Evolutionary conservation across 2,888 invertebrate genomes (phyloP).

Genomic region (Lagria hirta): DNA sequence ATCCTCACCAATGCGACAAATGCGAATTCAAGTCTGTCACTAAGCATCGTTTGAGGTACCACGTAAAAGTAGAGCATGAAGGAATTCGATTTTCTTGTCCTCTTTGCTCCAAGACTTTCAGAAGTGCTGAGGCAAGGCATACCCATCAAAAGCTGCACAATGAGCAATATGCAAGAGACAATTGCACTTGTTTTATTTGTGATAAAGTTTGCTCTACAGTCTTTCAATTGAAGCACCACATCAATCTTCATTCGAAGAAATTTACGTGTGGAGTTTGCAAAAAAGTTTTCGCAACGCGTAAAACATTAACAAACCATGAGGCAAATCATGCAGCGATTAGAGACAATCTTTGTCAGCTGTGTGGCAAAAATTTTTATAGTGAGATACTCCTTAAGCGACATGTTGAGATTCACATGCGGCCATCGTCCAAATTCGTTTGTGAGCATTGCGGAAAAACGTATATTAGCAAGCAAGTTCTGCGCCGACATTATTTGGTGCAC

Average conservation of each 20-base stretch:
- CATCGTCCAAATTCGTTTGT: conserved; percentile 28
- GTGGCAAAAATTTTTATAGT: too few species aligned
- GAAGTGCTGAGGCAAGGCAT: too few species aligned
- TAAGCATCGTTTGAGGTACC: conserved; percentile 2
- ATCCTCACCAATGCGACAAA: conserved; percentile 48
- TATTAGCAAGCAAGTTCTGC: conserved; percentile 28
- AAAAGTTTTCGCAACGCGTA: not conserved
- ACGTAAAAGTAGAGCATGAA: not conserved
- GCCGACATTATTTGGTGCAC: conserved; percentile 26
- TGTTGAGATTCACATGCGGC: too few species aligned
- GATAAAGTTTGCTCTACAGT: too few species aligned
- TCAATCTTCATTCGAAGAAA: conserved; percentile 1
- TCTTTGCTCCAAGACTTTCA: not conserved
- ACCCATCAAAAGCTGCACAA: too few species aligned
- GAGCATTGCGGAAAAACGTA: conserved; percentile 28
- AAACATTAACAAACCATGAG: too few species aligned
- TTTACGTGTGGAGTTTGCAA: not conserved
- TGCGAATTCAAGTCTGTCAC: conserved; percentile 29
- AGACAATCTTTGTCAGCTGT: too few species aligned
- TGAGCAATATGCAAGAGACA: too few species aligned
- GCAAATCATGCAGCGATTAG: too few species aligned
- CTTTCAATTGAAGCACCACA: too few species aligned
- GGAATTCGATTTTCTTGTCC: not conserved
- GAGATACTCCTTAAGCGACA: too few species aligned
- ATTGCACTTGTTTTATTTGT: too few species aligned